Evolutionary conservation across 2,113 vertebrate species (phyloP).

Genomic region (Typhlomys cinereus): DNA sequence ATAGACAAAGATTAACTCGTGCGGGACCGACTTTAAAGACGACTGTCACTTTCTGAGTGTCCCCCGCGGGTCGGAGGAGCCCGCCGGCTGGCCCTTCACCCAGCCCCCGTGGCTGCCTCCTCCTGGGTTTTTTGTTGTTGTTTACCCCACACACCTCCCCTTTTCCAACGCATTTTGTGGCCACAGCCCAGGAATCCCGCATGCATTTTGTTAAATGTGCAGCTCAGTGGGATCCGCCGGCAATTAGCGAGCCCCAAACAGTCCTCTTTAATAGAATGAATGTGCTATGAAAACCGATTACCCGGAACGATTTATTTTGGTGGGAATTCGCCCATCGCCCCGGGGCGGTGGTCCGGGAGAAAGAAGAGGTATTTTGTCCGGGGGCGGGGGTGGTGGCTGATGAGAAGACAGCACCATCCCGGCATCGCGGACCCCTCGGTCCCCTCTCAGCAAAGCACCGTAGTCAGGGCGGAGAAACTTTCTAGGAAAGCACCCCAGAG

Average conservation of each 20-base stretch:
- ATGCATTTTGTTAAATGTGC: constrained; percentile 81
- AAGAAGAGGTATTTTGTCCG: constrained; percentile 50
- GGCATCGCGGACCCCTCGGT: neutral
- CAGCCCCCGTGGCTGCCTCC: too few species aligned
- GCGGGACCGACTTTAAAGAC: neutral
- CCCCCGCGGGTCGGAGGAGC: neutral
- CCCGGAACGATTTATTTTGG: constrained; percentile 91
- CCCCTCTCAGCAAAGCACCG: neutral
- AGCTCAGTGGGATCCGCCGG: constrained; percentile 83
- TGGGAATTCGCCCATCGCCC: constrained; percentile 87
- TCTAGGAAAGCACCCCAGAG: constrained; percentile 21
- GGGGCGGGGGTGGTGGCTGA: neutral
- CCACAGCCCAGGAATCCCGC: constrained; percentile 65
- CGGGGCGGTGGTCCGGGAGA: constrained; percentile 76
- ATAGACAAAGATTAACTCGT: neutral
- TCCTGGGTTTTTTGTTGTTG: neutral
- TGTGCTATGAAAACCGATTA: constrained; percentile 90
- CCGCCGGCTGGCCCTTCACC: neutral
- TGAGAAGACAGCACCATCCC: neutral
- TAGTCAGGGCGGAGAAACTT: neutral
- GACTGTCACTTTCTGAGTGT: neutral
- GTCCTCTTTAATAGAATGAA: constrained; percentile 87
- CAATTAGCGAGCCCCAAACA: constrained; percentile 92
- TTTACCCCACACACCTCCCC: neutral
- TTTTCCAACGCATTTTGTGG: constrained; percentile 56